Evolutionary conservation across 2,797 vertebrate species (phyloP).

Genomic region (Danio choprae): DNA sequence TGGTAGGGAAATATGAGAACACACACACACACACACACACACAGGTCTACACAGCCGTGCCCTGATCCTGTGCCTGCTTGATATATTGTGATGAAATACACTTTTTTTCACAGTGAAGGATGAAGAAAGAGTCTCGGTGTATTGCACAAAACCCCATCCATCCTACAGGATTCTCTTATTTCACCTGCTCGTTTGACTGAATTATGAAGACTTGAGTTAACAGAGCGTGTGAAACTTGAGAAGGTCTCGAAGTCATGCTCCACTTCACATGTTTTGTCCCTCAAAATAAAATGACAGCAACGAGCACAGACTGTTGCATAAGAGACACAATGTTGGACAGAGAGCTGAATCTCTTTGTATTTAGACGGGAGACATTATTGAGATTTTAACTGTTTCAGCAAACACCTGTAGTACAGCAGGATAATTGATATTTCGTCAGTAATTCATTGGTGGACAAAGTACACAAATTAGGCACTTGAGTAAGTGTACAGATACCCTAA

Average conservation of each 20-base stretch:
- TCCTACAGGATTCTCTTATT: conserved; percentile 9
- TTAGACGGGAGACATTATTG: neutral
- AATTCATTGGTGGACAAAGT: no score
- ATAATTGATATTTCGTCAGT: neutral
- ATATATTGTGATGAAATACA: conserved; percentile 26
- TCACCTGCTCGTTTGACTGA: conserved; percentile 29
- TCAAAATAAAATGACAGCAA: conserved; percentile 5
- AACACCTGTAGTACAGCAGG: neutral
- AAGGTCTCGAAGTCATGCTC: conserved; percentile 17
- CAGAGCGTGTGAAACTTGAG: conserved; percentile 28
- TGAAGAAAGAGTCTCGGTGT: neutral
- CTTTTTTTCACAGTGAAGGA: neutral
- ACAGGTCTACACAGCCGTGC: neutral
- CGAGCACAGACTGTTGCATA: conserved; percentile 34
- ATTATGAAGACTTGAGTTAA: conserved; percentile 22
- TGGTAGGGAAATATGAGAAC: conserved; percentile 52
- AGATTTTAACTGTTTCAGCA: neutral
- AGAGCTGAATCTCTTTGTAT: conserved; percentile 7
- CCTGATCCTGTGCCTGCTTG: conserved; percentile 24
- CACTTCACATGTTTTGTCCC: conserved; percentile 33
- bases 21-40: neutral
- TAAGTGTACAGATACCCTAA: no score
- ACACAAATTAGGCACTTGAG: no score
- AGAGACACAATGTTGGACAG: conserved; percentile 12
- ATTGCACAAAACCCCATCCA: neutral